These are phyloP conservation scores for Synergus laeviventris DNA, from an alignment of 2,888 invertebrate genomes.

Conservation along the genomic window DNA sequence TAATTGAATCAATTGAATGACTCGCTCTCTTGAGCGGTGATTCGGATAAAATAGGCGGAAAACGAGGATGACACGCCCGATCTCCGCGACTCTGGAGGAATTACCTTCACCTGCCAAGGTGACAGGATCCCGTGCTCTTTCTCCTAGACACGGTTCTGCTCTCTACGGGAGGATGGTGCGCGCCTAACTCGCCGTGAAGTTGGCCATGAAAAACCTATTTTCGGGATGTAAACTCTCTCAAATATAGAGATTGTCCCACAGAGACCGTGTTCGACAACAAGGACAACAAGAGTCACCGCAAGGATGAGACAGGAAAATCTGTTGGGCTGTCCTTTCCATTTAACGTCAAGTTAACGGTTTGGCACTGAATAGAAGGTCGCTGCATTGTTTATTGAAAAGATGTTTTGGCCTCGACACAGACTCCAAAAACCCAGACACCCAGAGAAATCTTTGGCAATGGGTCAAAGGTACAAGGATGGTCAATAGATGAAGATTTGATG, in stretches of 20 bases:
- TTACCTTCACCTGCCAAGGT: conserved; percentile 47
- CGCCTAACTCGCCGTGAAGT: conserved; percentile 59
- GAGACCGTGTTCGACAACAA: conserved; percentile 42
- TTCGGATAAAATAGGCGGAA: conserved; percentile 52
- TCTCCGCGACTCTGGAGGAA: conserved; percentile 19
- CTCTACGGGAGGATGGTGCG: conserved; percentile 23
- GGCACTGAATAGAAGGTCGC: conserved; percentile 66
- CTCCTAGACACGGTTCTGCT: conserved; percentile 36
- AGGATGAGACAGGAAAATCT: conserved; percentile 44
- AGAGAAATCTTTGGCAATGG: conserved; percentile 47
- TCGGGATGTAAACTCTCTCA: conserved; percentile 45
- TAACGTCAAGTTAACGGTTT: conserved; percentile 73
- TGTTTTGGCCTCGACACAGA: conserved; percentile 66
- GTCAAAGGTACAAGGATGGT: conserved; percentile 17
- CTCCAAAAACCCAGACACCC: conserved; percentile 45
- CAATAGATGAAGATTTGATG: neutral
- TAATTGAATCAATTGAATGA: conserved; percentile 1
- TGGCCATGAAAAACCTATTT: conserved; percentile 57
- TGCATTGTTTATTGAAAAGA: conserved; percentile 69
- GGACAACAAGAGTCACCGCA: conserved; percentile 38
- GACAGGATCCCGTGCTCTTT: conserved; percentile 27
- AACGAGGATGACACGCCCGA: conserved; percentile 55
- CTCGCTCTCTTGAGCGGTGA: conserved; percentile 36
- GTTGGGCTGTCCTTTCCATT: conserved; percentile 61
- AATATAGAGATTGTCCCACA: conserved; percentile 48